A percentile compares a stretch with the other conserved stretches of the same genome.
These are phyloP conservation scores for Zoanthus solanderi DNA, from an alignment of 92 coral and sea anemone genomes.

Conservation along the genomic window DNA sequence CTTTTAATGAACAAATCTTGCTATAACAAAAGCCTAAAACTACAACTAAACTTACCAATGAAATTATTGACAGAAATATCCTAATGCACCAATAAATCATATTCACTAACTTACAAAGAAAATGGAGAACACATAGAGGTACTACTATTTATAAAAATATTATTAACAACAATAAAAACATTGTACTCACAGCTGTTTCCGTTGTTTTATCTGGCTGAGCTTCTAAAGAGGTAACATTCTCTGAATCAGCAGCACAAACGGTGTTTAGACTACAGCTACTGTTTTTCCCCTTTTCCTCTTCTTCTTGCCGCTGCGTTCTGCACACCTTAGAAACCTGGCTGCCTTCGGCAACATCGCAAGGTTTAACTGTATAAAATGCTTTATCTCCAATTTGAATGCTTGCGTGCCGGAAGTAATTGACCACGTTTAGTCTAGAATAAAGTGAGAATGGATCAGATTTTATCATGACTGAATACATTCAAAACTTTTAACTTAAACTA, in stretches of 20 bases:
- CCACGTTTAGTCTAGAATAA: conserved; percentile 70
- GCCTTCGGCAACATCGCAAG: conserved; percentile 60
- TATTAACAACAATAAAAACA: neutral
- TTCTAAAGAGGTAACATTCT: conserved; percentile 12
- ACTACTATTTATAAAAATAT: too few species aligned
- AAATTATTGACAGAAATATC: too few species aligned
- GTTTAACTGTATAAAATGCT: conserved; percentile 91
- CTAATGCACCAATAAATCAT: too few species aligned
- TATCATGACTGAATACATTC: too few species aligned
- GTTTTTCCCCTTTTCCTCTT: neutral
- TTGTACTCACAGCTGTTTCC: conserved; percentile 24
- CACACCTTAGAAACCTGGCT: neutral
- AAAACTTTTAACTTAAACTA: too few species aligned
- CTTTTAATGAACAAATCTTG: too few species aligned
- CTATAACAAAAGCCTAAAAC: too few species aligned
- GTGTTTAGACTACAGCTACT: neutral
- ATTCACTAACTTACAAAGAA: too few species aligned
- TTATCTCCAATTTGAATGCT: conserved; percentile 97
- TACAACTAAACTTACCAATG: too few species aligned
- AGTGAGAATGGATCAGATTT: neutral
- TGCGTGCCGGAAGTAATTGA: conserved; percentile 88
- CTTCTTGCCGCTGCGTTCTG: neutral
- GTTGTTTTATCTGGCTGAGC: neutral
- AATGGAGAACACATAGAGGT: too few species aligned
- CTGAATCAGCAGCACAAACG: neutral